Conservation (phyloP, 1,140 invertebrate species). For the Drosophila littoralis region DNA sequence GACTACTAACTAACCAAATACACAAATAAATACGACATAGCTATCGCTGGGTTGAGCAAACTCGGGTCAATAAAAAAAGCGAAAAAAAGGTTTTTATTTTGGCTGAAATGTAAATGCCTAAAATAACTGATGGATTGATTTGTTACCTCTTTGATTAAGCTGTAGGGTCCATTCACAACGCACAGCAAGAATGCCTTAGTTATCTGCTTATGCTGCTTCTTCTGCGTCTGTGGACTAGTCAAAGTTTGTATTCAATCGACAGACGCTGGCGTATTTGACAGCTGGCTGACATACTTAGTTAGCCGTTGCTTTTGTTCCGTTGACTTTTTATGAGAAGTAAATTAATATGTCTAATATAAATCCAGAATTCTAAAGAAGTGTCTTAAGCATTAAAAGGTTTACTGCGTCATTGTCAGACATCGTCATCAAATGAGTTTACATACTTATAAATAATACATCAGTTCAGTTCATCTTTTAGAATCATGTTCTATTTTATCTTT, state of each 20-base stretch:
- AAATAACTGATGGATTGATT: constrained; percentile 75
- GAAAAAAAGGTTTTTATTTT: constrained; percentile 20
- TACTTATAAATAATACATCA: too few relatives aligned
- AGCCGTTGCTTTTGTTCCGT: background rate
- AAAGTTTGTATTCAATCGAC: constrained; percentile 29
- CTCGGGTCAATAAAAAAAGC: constrained; percentile 53
- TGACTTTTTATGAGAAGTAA: too few relatives aligned
- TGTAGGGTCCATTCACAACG: constrained; percentile 64
- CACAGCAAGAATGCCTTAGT: constrained; percentile 2
- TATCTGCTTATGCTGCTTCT: background rate
- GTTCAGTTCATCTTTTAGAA: too few relatives aligned
- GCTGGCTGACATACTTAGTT: constrained; percentile 23
- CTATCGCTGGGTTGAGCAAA: constrained; percentile 24
- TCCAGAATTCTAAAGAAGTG: background rate
- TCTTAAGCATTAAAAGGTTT: background rate
- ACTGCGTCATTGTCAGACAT: too few relatives aligned
- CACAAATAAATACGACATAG: constrained; percentile 27
- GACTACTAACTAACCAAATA: constrained; percentile 57
- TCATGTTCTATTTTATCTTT: too few relatives aligned
- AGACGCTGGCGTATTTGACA: constrained; percentile 11
- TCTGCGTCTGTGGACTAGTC: constrained; percentile 3
- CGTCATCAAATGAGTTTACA: too few relatives aligned
- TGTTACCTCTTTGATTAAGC: constrained; percentile 63
- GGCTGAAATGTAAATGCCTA: constrained; percentile 38
- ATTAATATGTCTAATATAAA: background rate